These are phyloP conservation scores for Spea bombifrons DNA, from an alignment of 2,113 vertebrate species.

Conservation along the genomic window DNA sequence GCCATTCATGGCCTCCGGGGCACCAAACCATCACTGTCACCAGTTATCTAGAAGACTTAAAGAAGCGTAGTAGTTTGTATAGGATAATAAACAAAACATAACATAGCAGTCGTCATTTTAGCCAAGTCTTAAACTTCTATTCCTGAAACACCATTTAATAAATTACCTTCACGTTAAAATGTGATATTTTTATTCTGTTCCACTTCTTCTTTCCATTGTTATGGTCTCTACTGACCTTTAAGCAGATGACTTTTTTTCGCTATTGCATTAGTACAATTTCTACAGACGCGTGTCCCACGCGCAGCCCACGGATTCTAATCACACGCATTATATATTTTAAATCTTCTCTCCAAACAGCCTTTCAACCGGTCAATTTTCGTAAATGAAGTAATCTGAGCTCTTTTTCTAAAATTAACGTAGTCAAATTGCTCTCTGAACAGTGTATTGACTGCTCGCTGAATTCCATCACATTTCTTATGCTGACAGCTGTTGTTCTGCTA, in stretches of 20 bases:
- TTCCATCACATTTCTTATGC: constrained; percentile 16
- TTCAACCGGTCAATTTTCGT: constrained; percentile 12
- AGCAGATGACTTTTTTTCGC: neutral
- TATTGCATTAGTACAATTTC: constrained; percentile 16
- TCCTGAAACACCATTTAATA: neutral
- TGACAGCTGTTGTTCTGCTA: neutral
- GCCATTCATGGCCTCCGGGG: too few species aligned
- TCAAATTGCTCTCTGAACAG: constrained; percentile 45
- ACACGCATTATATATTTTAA: constrained; percentile 21
- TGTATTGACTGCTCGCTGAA: constrained; percentile 38
- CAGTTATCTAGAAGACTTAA: too few species aligned
- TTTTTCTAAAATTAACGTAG: constrained; percentile 17
- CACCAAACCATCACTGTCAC: too few species aligned
- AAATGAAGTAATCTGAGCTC: constrained; percentile 37
- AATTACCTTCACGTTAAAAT: neutral
- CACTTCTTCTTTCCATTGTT: neutral
- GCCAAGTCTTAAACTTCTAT: neutral
- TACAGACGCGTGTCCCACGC: neutral
- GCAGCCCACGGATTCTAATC: neutral
- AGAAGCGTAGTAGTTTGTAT: too few species aligned
- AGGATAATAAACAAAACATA: too few species aligned
- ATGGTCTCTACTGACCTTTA: neutral
- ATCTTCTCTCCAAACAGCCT: neutral
- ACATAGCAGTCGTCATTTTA: too few species aligned
- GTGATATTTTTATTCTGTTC: neutral